A percentile compares a stretch with the other conserved stretches of the same genome.
Conservation (phyloP, 2,113 vertebrate species). For the Rhegmatorhina hoffmannsi region DNA sequence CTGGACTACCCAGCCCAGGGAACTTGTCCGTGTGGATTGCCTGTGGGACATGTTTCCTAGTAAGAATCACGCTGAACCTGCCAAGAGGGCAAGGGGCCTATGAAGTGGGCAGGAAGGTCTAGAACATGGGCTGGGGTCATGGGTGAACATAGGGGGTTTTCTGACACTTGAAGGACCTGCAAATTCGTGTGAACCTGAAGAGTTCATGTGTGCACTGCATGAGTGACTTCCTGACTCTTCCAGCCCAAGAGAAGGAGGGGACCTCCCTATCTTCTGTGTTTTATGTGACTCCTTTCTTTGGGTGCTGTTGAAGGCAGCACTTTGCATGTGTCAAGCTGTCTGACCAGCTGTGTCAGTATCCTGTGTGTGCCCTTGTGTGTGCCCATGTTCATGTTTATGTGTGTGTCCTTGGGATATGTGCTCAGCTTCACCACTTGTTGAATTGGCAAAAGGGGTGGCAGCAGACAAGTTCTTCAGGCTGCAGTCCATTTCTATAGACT, state of each 20-base stretch:
- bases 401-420: rapidly evolving
- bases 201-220: background rate
- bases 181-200: background rate
- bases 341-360: background rate
- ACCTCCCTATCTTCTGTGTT: background rate
- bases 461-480: rapidly evolving
- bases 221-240: background rate
- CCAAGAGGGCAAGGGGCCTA: rapidly evolving
- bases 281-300: background rate
- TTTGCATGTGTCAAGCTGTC: background rate
- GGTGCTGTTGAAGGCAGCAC: rapidly evolving
- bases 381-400: rapidly evolving
- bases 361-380: rapidly evolving
- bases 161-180: rapidly evolving
- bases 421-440: background rate
- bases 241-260: background rate
- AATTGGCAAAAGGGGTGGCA: background rate
- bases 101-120: background rate
- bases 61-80: background rate
- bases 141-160: background rate
- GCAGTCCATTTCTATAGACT: background rate
- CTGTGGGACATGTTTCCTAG: background rate
- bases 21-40: background rate
- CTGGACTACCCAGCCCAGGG: background rate
- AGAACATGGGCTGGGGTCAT: background rate